phyloP scores from a whole-genome alignment of 64 coral and sea anemone species.

The Stylophora pistillata region DNA sequence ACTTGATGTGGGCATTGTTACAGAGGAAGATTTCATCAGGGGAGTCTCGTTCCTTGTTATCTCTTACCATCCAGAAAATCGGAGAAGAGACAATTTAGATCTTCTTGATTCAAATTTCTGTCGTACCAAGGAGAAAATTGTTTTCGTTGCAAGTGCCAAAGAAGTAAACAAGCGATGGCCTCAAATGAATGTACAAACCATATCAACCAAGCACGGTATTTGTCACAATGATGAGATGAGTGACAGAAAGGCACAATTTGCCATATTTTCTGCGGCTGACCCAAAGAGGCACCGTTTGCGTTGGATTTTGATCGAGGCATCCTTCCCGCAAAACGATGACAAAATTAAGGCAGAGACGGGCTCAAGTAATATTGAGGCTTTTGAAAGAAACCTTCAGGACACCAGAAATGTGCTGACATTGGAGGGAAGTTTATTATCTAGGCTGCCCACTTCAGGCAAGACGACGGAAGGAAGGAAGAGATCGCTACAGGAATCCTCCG shows the following conservation, averaged over 20 bases:
- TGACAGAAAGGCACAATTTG: constrained; percentile 8
- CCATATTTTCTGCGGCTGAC: constrained; percentile 47
- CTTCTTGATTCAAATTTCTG: neutral
- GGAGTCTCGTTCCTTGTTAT: neutral
- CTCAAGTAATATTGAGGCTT: too few relatives aligned
- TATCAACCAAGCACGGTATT: neutral
- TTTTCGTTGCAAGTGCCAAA: constrained; percentile 42
- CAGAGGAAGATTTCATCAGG: neutral
- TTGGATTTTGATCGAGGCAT: constrained; percentile 43
- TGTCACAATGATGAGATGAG: constrained; percentile 18
- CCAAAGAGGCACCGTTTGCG: constrained; percentile 19
- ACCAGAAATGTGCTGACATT: neutral
- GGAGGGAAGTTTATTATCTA: neutral
- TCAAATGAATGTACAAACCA: neutral
- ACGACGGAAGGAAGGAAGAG: neutral
- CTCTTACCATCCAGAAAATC: neutral
- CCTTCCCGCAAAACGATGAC: neutral
- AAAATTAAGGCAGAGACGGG: neutral
- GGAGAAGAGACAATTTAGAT: neutral
- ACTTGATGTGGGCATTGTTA: neutral
- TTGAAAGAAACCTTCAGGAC: neutral
- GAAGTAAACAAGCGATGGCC: neutral
- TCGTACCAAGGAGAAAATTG: neutral
- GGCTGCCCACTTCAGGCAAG: neutral
- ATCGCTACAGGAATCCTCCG: neutral